Base-by-base conservation (phyloP, 2,888 invertebrate species). In the Hetaerina titia region DNA sequence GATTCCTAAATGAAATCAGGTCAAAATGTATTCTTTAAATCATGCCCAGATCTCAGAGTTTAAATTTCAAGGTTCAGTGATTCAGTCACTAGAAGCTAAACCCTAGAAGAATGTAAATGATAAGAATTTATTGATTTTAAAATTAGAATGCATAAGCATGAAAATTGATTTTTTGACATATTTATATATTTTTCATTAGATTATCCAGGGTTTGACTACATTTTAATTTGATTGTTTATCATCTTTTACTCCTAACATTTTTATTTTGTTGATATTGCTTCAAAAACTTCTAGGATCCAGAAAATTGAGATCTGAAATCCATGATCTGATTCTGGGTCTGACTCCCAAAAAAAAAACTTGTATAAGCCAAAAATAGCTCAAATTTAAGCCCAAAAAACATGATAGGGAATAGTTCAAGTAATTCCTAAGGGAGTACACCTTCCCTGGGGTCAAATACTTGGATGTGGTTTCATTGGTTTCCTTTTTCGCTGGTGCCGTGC, bases 111-210 rank as follows among this genome's bases (percentile, higher is more conserved):
- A 22, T 89, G 25, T 31, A 25, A 89, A 89, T 89, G 25, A 31
- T 89, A 25, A 22, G 19, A 15, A 57, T 92, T 19, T 92, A 25
- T 94, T 25, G 2, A 64, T 15, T n/a, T 94, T 64, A 69, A 22
- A 64, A 64, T 60, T 74, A 22, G 4, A n/a, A 63, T 22, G 22
- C 95, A 96, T 96, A 57, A 97, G 98, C 96, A 97, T 94, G 57
- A 69, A 95, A 90, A 74, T 57, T 57, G 89, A 92, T 25, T 56
- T 69, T 69, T 94, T 95, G 56, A 87, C 22, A 56, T 89, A 90
- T 25, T 60, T 94, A 88, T 95, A 94, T 89, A 45, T 45, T 45
- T 45, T 45, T 1, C 45, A 2, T 45, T 4, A 45, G 45, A 45
- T 45, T 45, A 45, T 45, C 4, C 45, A 2, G 45, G 45, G 45